Evolutionary conservation across 2,888 invertebrate species (phyloP), one percentile per base, ranked within the genome.

Genomic region (Orgyia antiqua): DNA sequence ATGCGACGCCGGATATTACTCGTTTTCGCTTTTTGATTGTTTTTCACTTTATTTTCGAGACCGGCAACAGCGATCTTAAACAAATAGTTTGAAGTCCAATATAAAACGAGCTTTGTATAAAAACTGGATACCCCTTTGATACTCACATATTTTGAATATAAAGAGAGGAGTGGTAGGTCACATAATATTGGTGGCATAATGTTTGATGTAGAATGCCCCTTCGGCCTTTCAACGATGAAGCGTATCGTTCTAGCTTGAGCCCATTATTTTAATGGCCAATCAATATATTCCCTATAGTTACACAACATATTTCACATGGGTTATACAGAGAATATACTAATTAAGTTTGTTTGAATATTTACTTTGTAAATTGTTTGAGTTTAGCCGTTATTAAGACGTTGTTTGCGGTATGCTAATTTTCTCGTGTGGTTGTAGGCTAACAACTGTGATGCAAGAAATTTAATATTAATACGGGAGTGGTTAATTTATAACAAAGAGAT

Each of bases 1-100:
- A 82, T 82, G 73, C 70, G 49, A 54, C 62, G 54, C 80, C 77
- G 84, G 83, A 83, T 75, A 83, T 83, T 83, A 77, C 73, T 76
- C 68, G 74, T 77, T 80, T 78, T 71, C 64, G 64, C 61, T 76
- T 74, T 77, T 77, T 74, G 66, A 59, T 69, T 65, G 67, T 74
- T 79, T 78, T 77, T 70, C 64, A 69, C 61, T 53, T 70, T 70
- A 71, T 73, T 77, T 74, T 68, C 63, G 68, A 42, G 36, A 28
- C 40, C 41, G 45, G 46, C 39, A 47, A 55, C 55, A 58, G 55
- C 55, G 65, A 62, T 63, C 63, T 71, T 68, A 63, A 61, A 70
- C 67, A 76, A 75, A 77, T 71, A 70, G 56, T 50, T 31, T 51
- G 40, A 40, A 38, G 45, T 31, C 69, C 68, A 66, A 17, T 29